Percentiles rank a stretch among this genome's conserved stretches.
phyloP scores from a whole-genome alignment of 2,888 invertebrate species.

The Polyommatus iphigenia region DNA sequence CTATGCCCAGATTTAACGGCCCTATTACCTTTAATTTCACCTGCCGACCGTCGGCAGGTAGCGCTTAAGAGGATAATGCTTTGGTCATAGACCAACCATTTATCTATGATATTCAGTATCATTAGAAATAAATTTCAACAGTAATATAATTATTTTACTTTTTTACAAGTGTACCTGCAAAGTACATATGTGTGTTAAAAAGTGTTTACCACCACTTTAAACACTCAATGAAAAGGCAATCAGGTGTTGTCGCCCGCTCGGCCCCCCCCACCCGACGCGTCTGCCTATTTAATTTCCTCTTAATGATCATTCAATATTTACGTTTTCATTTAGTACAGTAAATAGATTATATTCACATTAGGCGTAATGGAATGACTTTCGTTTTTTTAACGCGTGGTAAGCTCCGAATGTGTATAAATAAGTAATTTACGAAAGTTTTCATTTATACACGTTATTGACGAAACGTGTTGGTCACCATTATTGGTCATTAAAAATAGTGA shows the following conservation, averaged over 20 bases:
- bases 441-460: background rate
- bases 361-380: conserved; percentile 5
- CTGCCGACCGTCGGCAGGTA: too few species aligned
- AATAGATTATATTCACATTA: conserved; percentile 18
- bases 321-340: conserved; percentile 43
- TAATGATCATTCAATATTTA: conserved; percentile 64
- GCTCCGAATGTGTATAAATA: background rate
- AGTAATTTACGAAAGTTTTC: background rate
- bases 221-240: conserved; percentile 1
- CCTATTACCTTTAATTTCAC: too few species aligned
- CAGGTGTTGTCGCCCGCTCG: background rate
- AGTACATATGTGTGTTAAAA: background rate
- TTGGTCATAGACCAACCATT: too few species aligned
- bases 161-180: too few species aligned
- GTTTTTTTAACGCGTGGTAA: conserved; percentile 2
- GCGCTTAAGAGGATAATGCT: too few species aligned
- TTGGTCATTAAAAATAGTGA: background rate
- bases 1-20: too few species aligned
- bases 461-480: background rate
- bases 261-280: conserved; percentile 62
- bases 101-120: too few species aligned
- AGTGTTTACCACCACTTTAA: background rate
- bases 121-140: too few species aligned
- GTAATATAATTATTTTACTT: too few species aligned
- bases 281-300: conserved; percentile 77